Conservation (phyloP, 2,113 vertebrate species). For the Phaethon lepturus region DNA sequence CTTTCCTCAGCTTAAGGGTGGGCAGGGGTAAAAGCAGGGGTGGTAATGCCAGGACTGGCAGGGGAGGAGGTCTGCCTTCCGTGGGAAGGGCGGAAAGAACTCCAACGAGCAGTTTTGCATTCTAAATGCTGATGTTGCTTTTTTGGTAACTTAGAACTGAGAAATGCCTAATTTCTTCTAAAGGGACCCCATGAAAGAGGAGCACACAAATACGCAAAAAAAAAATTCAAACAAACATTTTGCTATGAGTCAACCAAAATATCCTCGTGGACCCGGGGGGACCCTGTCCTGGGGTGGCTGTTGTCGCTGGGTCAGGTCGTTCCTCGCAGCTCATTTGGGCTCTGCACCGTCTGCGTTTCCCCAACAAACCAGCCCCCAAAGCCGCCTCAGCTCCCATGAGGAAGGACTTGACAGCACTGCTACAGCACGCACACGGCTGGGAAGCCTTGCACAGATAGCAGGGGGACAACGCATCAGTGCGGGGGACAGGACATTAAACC, state of each 20-base stretch:
- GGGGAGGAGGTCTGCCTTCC: not conserved
- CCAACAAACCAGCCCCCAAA: not conserved
- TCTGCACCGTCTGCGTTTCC: not conserved
- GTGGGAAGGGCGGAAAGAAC: not conserved
- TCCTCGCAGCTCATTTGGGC: fast-evolving
- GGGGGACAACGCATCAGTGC: too few species aligned
- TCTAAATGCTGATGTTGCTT: not conserved
- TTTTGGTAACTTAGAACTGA: not conserved
- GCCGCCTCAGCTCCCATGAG: not conserved
- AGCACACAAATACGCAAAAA: not conserved
- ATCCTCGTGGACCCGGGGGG: fast-evolving
- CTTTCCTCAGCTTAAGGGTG: not conserved
- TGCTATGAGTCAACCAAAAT: not conserved
- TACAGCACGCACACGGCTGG: fast-evolving
- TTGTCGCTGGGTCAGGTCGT: fast-evolving
- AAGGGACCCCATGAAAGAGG: not conserved
- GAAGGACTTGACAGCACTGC: not conserved
- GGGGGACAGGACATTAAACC: not conserved
- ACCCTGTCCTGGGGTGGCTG: not conserved
- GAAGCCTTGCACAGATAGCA: not conserved
- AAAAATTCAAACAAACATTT: too few species aligned
- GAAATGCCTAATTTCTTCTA: not conserved
- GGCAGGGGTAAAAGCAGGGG: not conserved
- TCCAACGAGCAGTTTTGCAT: not conserved
- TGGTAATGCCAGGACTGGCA: fast-evolving